Percentiles rank a stretch among this genome's conserved stretches.
Conservation (phyloP, 2,113 vertebrate species). For the Hemiprocne comata region DNA sequence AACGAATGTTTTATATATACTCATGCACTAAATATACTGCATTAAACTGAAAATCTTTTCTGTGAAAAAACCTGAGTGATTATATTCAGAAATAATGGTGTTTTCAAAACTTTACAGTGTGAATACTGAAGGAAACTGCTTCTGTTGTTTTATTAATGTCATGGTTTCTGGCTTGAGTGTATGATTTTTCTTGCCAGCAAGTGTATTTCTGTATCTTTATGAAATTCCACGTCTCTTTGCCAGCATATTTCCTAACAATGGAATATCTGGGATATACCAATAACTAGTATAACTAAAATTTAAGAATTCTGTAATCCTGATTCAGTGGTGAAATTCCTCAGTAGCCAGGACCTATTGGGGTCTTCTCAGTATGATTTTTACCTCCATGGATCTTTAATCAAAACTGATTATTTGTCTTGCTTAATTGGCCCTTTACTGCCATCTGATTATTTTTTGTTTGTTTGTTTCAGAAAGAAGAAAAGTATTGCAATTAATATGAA, state of each 20-base stretch:
- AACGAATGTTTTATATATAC: neutral
- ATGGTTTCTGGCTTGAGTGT: slow-evolving; percentile 42
- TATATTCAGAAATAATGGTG: neutral
- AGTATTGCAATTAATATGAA: neutral
- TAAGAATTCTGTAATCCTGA: neutral
- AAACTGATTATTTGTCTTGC: neutral
- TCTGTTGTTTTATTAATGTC: neutral
- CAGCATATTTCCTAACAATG: slow-evolving; percentile 55
- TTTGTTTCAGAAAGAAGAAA: neutral
- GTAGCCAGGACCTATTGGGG: neutral
- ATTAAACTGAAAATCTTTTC: slow-evolving; percentile 14
- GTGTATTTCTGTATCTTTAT: slow-evolving; percentile 37
- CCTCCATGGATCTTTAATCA: neutral
- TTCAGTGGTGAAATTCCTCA: neutral
- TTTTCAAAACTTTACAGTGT: neutral
- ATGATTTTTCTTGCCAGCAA: slow-evolving; percentile 53
- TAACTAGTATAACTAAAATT: neutral
- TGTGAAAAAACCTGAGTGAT: neutral
- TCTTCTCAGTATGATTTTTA: slow-evolving; percentile 15
- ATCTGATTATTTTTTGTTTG: neutral
- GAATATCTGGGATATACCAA: slow-evolving; percentile 36
- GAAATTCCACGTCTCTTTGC: slow-evolving; percentile 33
- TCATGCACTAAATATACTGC: slow-evolving; percentile 61
- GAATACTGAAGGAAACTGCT: neutral
- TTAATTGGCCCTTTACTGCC: slow-evolving; percentile 1